Evolutionary conservation across 2,888 invertebrate genomes (phyloP), one percentile per base, ranked within the genome.

Genomic region (Drosophila atripex): DNA sequence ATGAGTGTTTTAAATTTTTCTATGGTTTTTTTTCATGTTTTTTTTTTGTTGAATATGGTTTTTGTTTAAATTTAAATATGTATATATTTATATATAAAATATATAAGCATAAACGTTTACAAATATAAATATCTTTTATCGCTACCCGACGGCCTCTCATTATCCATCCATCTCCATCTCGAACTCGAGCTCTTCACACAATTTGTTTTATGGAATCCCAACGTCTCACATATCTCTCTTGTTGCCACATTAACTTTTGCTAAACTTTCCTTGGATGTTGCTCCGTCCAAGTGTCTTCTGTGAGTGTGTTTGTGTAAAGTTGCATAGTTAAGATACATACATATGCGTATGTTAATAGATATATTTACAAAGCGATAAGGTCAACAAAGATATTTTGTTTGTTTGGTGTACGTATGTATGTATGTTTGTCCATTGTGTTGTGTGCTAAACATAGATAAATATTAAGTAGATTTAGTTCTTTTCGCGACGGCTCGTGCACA

Each of bases 101-200:
- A 73, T 83, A 82, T 80, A 83, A 77, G 79, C 79, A 82, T 80
- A 82, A 84, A 79, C 68, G 61, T 84, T 78, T 84, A 80, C 84
- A 82, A 82, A 82, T 82, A 82, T 84, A 82, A 82, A 84, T 84
- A 82, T 84, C 73, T 78, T 73, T 68, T 79, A 71, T 77, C 68
- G 60, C 73, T 80, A 58, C 71, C 75, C 72, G 55, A 69, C 66
- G 54, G 53, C 69, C 50, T 51, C 50, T 69, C 63, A 49, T 49
- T 65, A 53, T 52, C 52, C 52, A 41, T 47, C 49, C 46, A 55
- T 43, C 56, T 63, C 47, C 49, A 50, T 59, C 45, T 14, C 38
- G 6, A 38, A 5, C 43, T 18, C 58, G 59, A 47, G 53, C 38
- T 68, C 60, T 60, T 58, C 66, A 68, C 66, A 76, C 60, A 28